Conservation (phyloP, 2,113 vertebrate genomes). For the Numida meleagris region DNA sequence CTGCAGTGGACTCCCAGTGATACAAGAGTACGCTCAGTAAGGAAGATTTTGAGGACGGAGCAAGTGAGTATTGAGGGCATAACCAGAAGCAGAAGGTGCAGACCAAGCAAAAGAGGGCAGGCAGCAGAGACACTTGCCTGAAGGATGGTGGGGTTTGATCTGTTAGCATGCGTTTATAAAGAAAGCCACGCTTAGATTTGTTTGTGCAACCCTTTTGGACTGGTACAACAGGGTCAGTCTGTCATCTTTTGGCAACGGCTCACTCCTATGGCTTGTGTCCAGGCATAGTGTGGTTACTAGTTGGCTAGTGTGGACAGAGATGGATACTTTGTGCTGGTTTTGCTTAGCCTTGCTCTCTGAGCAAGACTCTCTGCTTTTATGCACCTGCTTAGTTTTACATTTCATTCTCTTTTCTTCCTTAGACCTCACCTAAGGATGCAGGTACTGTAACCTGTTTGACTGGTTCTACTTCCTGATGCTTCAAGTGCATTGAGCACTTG, state of each 20-base stretch:
- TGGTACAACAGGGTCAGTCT: background rate
- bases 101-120: background rate
- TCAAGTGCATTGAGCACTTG: background rate
- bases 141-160: background rate
- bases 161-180: background rate
- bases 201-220: background rate
- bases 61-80: background rate
- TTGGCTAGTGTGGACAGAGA: background rate
- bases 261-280: fast-evolving
- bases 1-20: background rate
- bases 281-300: background rate
- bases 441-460: background rate
- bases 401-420: background rate
- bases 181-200: background rate
- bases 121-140: background rate
- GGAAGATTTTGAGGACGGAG: background rate
- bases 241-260: background rate
- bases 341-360: background rate
- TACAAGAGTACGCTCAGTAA: background rate
- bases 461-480: background rate
- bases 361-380: background rate
- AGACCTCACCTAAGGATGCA: background rate
- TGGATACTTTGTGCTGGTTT: background rate
- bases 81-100: background rate
- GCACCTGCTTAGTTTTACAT: background rate